These are phyloP conservation scores for Heliconius eleuchia DNA, from an alignment of 1,140 invertebrate genomes.

Conservation along the genomic window DNA sequence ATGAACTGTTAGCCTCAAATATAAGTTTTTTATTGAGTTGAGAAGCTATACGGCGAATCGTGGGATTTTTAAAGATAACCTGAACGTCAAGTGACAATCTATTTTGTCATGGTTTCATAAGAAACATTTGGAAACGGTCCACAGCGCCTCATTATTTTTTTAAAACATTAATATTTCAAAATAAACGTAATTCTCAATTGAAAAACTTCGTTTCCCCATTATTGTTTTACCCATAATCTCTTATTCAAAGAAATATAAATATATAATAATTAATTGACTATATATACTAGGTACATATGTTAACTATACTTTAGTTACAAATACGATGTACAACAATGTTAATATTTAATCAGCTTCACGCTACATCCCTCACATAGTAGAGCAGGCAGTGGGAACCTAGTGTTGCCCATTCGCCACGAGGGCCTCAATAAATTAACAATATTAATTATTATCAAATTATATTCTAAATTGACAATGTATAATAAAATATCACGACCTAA, in stretches of 20 bases:
- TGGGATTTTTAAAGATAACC: conserved; percentile 26
- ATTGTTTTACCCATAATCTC: neutral
- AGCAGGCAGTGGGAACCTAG: no score
- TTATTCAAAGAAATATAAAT: neutral
- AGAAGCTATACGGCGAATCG: neutral
- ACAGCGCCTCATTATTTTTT: conserved; percentile 16
- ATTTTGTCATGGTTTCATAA: conserved; percentile 28
- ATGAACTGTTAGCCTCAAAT: neutral
- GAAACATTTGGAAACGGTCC: conserved; percentile 19
- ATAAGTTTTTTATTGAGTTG: neutral
- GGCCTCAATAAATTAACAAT: no score
- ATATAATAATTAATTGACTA: no score
- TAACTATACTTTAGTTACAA: no score
- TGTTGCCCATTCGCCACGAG: no score
- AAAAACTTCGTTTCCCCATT: neutral
- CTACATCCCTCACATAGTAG: no score
- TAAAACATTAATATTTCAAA: conserved; percentile 27
- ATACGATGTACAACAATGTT: no score
- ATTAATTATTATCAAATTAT: neutral
- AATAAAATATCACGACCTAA: neutral
- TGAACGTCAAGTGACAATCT: conserved; percentile 21
- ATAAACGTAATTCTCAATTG: neutral
- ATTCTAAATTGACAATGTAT: neutral
- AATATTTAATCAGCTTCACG: no score
- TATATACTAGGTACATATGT: no score